Evolutionary conservation across 2,888 invertebrate genomes (phyloP), one percentile per base, ranked within the genome.

Genomic region (Eupithecia subfuscata): DNA sequence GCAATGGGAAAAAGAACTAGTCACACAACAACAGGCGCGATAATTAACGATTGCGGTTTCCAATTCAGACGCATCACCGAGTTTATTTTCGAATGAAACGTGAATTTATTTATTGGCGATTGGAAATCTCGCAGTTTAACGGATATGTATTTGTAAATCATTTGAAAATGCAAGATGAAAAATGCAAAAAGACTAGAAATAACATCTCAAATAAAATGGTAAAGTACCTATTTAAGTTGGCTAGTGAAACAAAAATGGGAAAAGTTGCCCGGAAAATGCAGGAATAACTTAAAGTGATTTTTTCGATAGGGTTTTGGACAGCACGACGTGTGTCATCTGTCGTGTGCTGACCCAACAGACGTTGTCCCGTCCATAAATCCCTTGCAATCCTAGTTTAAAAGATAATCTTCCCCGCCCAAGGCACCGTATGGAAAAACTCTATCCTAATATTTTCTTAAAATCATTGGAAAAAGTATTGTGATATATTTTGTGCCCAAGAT

Each of bases 21-120:
- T 65, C 34, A 56, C 56, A 22, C 11, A 56, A 56, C 34, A 65
- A n/a, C 65, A 37, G n/a, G 37, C 65, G 64, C 37, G 65, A 65
- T 80, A 83, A 83, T 81, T 69, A 45, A 69, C 52, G 48, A 45
- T 16, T 69, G 69, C 25, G 69, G 69, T 69, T 25, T 85, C 37
- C 11, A 52, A 70, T 37, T 56, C 22, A 37, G 11, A 65, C 65
- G 65, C 65, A 37, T n/a, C 65, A 11, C 5, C 37, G 65, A 40
- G 2, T 40, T 65, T 67, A 37, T n/a, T 65, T 65, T 65, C 65
- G 6, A 40, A 4, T n/a, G 40, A 67, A 67, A 67, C 40, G 65
- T 67, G 37, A 67, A 40, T 67, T 67, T 37, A 67, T 37, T 37
- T 67, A 67, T n/a, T 67, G 34, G 18, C 11, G 40, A 67, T 67